phyloP scores from a whole-genome alignment of 2,113 vertebrate species.

The Pangasianodon hypophthalmus region DNA sequence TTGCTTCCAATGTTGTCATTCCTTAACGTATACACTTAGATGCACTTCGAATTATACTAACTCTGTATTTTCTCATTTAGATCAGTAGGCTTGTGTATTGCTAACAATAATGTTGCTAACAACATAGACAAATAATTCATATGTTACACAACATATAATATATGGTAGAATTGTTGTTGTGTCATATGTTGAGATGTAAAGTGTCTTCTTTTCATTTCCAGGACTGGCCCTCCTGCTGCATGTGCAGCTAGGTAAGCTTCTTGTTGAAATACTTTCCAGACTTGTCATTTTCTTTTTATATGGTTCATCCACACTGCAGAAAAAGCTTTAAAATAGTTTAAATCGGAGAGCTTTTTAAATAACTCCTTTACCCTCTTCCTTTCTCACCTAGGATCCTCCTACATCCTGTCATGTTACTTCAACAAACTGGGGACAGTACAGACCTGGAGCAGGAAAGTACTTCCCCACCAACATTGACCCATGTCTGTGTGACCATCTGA shows the following conservation, averaged over 20 bases:
- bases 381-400: constrained; percentile 62
- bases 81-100: background rate
- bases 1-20: background rate
- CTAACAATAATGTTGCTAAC: background rate
- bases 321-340: background rate
- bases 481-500: constrained; percentile 73
- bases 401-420: constrained; percentile 72
- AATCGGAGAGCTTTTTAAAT: background rate
- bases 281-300: background rate
- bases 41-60: background rate
- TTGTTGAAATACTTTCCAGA: background rate
- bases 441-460: constrained; percentile 69
- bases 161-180: background rate
- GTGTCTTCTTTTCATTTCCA: constrained; percentile 36
- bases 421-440: constrained; percentile 75
- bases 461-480: constrained; percentile 70
- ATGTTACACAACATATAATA: background rate
- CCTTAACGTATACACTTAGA: background rate
- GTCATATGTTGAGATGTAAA: background rate
- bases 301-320: background rate
- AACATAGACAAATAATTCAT: background rate
- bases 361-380: background rate
- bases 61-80: background rate
- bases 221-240: constrained; percentile 75
- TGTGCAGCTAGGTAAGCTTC: constrained; percentile 72